phyloP scores from a whole-genome alignment of 2,888 invertebrate genomes.

The Xylocampa areola region DNA sequence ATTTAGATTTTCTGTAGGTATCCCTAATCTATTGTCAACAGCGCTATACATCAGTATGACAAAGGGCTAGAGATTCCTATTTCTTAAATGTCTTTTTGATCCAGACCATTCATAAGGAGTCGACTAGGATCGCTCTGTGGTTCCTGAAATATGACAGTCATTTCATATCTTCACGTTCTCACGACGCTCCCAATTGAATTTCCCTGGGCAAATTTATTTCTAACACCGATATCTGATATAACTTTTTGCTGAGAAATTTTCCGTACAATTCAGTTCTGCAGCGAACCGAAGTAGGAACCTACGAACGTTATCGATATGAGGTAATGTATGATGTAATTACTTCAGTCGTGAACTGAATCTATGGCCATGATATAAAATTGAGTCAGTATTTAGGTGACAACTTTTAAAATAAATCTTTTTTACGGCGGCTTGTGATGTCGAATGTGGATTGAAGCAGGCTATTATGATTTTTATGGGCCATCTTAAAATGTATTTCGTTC shows the following conservation, averaged over 20 bases:
- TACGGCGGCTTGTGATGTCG: neutral
- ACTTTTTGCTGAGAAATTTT: slow-evolving; percentile 16
- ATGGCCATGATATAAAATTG: slow-evolving; percentile 1
- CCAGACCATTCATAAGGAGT: slow-evolving; percentile 44
- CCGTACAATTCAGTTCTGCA: slow-evolving; percentile 5
- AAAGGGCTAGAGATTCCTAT: slow-evolving; percentile 44
- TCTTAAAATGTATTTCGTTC: no score
- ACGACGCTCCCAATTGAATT: slow-evolving; percentile 58
- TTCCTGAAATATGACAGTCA: slow-evolving; percentile 60
- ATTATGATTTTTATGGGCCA: no score
- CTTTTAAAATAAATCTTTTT: slow-evolving; percentile 20
- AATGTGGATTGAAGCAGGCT: no score
- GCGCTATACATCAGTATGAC: slow-evolving; percentile 35
- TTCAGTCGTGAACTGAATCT: slow-evolving; percentile 1
- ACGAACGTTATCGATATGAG: slow-evolving; percentile 5
- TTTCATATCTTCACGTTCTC: slow-evolving; percentile 60
- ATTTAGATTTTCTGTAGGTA: slow-evolving; percentile 12
- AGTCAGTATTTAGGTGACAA: slow-evolving; percentile 10
- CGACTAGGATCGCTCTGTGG: slow-evolving; percentile 34
- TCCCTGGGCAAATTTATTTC: slow-evolving; percentile 36
- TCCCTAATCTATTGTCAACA: slow-evolving; percentile 20
- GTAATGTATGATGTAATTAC: slow-evolving; percentile 11
- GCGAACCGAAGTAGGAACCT: neutral
- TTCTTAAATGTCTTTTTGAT: slow-evolving; percentile 60
- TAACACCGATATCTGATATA: slow-evolving; percentile 24